These are phyloP conservation scores for Sinosuthora webbiana DNA, from an alignment of 2,113 vertebrate genomes.

Conservation along the genomic window DNA sequence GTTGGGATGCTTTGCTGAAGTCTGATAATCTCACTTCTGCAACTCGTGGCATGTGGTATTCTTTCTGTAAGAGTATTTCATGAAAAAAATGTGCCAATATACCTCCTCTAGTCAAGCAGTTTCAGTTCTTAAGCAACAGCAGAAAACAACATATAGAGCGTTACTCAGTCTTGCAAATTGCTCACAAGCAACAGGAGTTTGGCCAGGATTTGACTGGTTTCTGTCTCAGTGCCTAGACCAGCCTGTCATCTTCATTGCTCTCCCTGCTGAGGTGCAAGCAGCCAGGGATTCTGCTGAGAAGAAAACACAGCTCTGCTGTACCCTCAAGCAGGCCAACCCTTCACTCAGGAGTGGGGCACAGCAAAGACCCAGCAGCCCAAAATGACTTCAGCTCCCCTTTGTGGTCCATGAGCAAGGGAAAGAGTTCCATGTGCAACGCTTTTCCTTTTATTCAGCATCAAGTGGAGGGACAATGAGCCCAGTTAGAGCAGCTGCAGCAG, in stretches of 20 bases:
- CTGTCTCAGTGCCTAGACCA: neutral
- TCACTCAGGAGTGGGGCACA: neutral
- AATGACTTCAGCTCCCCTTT: neutral
- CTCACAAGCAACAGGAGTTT: neutral
- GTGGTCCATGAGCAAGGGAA: neutral
- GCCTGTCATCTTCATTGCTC: neutral
- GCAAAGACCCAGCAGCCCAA: neutral
- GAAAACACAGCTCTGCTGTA: neutral
- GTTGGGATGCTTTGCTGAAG: neutral
- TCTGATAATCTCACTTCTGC: neutral
- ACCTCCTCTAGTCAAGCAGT: neutral
- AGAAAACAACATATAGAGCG: neutral
- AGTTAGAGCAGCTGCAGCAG: neutral
- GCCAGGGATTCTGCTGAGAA: neutral
- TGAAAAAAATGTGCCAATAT: neutral
- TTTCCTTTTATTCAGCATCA: neutral
- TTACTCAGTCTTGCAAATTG: neutral
- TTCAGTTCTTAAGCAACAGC: neutral
- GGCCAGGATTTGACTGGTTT: neutral
- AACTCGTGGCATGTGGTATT: neutral
- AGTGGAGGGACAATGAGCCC: neutral
- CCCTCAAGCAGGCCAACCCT: neutral
- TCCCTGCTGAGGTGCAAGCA: neutral
- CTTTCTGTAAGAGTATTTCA: constrained; percentile 1
- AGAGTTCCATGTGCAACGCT: neutral